Percentiles rank a stretch among this genome's conserved stretches.
Conservation (phyloP, 2,888 invertebrate genomes). For the Nephrotoma appendiculata region DNA sequence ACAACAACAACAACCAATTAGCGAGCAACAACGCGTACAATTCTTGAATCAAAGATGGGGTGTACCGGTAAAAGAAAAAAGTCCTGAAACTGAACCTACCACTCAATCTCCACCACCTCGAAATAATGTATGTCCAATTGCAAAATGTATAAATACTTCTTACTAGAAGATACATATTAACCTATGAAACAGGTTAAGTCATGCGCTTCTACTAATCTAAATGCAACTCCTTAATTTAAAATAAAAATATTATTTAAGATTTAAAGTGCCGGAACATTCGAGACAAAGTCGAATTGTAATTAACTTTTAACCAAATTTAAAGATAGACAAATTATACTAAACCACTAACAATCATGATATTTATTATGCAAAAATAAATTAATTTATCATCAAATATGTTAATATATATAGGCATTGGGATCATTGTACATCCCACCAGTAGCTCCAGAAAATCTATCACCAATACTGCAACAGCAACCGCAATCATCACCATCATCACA, state of each 20-base stretch:
- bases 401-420: conserved; percentile 26
- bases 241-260: background rate
- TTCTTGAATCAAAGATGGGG: background rate
- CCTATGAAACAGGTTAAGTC: background rate
- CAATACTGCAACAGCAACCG: conserved; percentile 4
- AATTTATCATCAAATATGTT: background rate
- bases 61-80: conserved; percentile 1
- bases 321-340: background rate
- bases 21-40: background rate
- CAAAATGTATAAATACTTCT: background rate
- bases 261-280: background rate
- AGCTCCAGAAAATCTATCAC: conserved; percentile 28
- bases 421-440: conserved; percentile 41
- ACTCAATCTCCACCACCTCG: background rate
- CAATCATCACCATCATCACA: conserved; percentile 6
- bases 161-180: background rate
- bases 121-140: background rate
- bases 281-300: background rate
- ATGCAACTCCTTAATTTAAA: background rate
- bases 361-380: background rate
- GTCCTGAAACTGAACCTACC: background rate
- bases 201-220: background rate
- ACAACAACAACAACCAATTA: background rate
- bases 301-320: background rate
- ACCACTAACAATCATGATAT: background rate